Base-by-base conservation (phyloP, 2,797 vertebrate genomes). In the Orestias chungarensis region DNA sequence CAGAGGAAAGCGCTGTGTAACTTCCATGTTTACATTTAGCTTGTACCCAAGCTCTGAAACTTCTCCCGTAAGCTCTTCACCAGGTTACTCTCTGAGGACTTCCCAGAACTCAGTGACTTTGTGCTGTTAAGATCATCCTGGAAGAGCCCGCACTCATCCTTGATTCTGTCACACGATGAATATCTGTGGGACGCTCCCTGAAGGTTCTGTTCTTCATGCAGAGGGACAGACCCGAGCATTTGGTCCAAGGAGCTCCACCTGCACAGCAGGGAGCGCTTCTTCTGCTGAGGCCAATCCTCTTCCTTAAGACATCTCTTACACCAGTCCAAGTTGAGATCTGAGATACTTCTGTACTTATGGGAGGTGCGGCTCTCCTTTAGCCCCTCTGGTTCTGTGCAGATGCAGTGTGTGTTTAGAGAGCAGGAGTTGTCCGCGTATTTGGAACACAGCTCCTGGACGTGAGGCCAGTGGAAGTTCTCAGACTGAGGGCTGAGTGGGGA, bases 51-150 rank as follows among this genome's bases (percentile, higher is more conserved):
- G 82, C 93, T 97, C 93, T 97, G 97, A 81, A 98, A 99, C 79
- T 95, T 98, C 66, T 96, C 96, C 71, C 96, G 92, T 75, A 99
- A 95, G 91, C 95, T 96, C 90, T 93, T 96, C 75, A 98, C 97
- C 3, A 96, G 86, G 73, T 95, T 83, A 49, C 81, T 89, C 25
- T 95, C 93, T 0, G 79, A 82, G 40, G 85, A 90, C 23, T 94
- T 93, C 52, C 78, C 79, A 23, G 82, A 85, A 62, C 66, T 78
- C 46, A 54, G 66, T 40, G 81, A 61, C 23, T 46, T 88, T 38
- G 75, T 62, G 49, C 69, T 70, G 77, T 88, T 80, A 0, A 62
- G 40, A 49, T 79, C 76, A 14, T 90, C 80, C 29, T 78, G 82
- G 44, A 72, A 38, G 27, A 75, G 52, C 11, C 20, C 14, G 43